Conservation (phyloP, 2,888 invertebrate genomes). For the Lysandra bellargus region DNA sequence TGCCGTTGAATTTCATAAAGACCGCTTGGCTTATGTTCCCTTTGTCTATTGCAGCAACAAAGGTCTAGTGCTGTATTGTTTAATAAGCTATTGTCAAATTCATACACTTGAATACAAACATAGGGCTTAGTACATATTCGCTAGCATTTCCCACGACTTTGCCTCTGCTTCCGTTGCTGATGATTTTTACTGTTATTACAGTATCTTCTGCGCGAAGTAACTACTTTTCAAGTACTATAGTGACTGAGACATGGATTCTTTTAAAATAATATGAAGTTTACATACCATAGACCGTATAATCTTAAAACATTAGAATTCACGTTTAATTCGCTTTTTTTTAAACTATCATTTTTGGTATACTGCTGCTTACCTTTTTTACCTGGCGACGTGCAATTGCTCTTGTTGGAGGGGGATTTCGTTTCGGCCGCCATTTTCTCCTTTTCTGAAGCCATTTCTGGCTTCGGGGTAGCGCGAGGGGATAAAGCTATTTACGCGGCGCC, state of each 20-base stretch:
- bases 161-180: no score
- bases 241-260: background rate
- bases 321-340: background rate
- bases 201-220: no score
- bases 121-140: background rate
- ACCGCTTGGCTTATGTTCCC: conserved; percentile 6
- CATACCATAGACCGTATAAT: no score
- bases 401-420: conserved; percentile 71
- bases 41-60: conserved; percentile 9
- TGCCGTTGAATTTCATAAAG: conserved; percentile 2
- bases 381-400: conserved; percentile 74
- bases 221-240: no score
- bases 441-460: conserved; percentile 66
- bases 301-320: no score
- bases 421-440: conserved; percentile 77
- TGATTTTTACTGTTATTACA: no score
- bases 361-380: conserved; percentile 71
- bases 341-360: background rate
- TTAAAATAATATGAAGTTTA: no score
- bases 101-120: conserved; percentile 3
- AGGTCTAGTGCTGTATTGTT: background rate
- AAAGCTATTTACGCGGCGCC: conserved; percentile 57
- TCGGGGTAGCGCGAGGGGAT: conserved; percentile 36
- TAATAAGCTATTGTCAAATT: conserved; percentile 7
- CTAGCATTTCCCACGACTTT: background rate